Percentiles rank a stretch among this genome's conserved stretches.
phyloP scores from a whole-genome alignment of 2,113 vertebrate species.

The Hiodon alosoides region DNA sequence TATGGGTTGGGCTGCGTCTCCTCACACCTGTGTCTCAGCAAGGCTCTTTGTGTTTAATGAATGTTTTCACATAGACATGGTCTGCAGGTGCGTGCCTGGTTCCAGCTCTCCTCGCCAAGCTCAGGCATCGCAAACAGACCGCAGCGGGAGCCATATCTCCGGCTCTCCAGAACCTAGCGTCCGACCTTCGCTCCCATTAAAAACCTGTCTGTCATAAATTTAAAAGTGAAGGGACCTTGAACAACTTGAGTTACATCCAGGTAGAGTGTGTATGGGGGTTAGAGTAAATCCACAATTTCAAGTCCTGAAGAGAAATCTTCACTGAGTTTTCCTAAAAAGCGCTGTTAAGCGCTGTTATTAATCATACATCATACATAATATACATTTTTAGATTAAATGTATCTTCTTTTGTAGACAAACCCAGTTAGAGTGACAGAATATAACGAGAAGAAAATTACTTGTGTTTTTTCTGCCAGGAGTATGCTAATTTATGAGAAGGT shows the following conservation, averaged over 20 bases:
- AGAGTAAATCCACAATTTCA: slow-evolving; percentile 43
- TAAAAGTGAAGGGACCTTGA: slow-evolving; percentile 38
- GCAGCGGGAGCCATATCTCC: slow-evolving; percentile 14
- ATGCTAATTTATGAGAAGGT: background rate
- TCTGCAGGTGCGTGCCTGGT: background rate
- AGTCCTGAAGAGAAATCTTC: background rate
- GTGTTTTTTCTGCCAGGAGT: background rate
- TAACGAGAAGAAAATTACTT: background rate
- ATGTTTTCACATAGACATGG: slow-evolving; percentile 15
- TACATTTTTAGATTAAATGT: slow-evolving; percentile 36
- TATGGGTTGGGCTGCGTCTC: slow-evolving; percentile 5
- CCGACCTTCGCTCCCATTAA: slow-evolving; percentile 38
- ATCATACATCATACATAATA: background rate
- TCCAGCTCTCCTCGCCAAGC: slow-evolving; percentile 17
- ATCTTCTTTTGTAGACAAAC: slow-evolving; percentile 12
- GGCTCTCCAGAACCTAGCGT: slow-evolving; percentile 28
- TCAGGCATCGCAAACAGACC: slow-evolving; percentile 23
- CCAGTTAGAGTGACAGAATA: background rate
- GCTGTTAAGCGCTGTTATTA: no score
- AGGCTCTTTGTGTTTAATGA: slow-evolving; percentile 21
- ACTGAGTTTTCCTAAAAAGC: no score
- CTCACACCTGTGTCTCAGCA: slow-evolving; percentile 11
- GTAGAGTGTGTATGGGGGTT: slow-evolving; percentile 26
- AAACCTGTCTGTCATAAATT: slow-evolving; percentile 42
- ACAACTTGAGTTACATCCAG: slow-evolving; percentile 31